phyloP scores from a whole-genome alignment of 2,888 invertebrate species.

The Ophraella communa region DNA sequence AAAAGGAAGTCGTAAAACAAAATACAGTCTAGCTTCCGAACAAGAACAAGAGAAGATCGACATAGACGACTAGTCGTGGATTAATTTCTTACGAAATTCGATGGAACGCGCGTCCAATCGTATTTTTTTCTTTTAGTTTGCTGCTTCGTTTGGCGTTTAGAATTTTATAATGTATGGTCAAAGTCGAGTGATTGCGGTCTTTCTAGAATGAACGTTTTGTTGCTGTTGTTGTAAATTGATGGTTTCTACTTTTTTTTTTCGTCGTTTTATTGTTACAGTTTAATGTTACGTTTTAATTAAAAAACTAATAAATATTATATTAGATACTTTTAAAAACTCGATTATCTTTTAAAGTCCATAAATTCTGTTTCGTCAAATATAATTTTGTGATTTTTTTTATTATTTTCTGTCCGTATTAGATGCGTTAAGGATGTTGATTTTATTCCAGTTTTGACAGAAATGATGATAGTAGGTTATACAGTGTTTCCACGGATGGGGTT shows the following conservation, averaged over 20 bases:
- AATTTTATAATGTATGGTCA: slow-evolving; percentile 32
- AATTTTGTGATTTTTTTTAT: too few relatives aligned
- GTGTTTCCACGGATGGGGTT: too few relatives aligned
- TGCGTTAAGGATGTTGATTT: too few relatives aligned
- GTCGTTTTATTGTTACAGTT: background rate
- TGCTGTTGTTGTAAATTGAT: too few relatives aligned
- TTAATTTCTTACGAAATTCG: slow-evolving; percentile 39
- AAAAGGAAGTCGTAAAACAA: slow-evolving; percentile 45
- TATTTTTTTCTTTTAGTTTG: slow-evolving; percentile 23
- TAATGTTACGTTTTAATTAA: background rate
- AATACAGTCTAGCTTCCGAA: slow-evolving; percentile 43
- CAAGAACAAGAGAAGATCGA: slow-evolving; percentile 44
- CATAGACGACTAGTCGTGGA: slow-evolving; percentile 41
- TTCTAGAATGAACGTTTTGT: background rate
- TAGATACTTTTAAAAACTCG: too few relatives aligned
- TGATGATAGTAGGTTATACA: too few relatives aligned
- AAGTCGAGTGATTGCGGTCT: slow-evolving; percentile 25
- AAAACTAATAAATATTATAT: too few relatives aligned
- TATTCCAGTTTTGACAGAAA: too few relatives aligned
- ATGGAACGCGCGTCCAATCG: slow-evolving; percentile 39
- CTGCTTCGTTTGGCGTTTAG: slow-evolving; percentile 27
- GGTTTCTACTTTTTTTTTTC: background rate
- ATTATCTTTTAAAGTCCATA: too few relatives aligned
- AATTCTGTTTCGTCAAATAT: too few relatives aligned
- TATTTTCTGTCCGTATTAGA: too few relatives aligned